Evolutionary conservation across 2,113 vertebrate species (phyloP).

Genomic region (Tachysurus fulvidraco): DNA sequence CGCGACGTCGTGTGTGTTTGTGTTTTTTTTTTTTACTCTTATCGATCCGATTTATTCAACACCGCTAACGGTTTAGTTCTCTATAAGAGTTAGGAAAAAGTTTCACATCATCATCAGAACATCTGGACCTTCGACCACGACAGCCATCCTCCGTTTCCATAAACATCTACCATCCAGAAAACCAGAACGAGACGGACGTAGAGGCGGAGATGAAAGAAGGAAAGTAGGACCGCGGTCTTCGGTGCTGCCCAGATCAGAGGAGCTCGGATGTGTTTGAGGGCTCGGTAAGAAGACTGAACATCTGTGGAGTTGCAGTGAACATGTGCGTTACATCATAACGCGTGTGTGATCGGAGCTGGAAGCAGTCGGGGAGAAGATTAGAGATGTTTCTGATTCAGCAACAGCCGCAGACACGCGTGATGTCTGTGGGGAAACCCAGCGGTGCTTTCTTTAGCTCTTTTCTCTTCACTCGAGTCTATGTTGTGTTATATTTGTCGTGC

Average conservation of each 20-base stretch:
- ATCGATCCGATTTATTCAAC: not conserved
- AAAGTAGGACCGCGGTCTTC: not conserved
- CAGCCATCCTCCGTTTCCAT: slow-evolving; percentile 24
- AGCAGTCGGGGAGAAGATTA: slow-evolving; percentile 25
- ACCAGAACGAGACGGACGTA: not conserved
- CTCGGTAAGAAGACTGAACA: not conserved
- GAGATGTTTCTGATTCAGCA: slow-evolving; percentile 4
- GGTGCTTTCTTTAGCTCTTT: not conserved
- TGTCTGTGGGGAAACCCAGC: not conserved
- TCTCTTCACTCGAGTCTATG: not conserved
- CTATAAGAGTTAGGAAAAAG: not conserved
- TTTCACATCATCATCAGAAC: slow-evolving; percentile 1
- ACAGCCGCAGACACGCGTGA: slow-evolving; percentile 10
- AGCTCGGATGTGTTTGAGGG: not conserved
- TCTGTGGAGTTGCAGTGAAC: slow-evolving; percentile 20
- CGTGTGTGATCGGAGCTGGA: slow-evolving; percentile 6
- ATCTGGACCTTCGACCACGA: slow-evolving; percentile 38
- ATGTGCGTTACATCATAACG: slow-evolving; percentile 10
- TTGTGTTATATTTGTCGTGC: not conserved
- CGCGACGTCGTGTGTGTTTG: not conserved
- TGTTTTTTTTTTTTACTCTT: not conserved
- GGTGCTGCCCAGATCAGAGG: not conserved
- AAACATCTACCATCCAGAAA: slow-evolving; percentile 29
- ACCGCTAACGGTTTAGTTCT: slow-evolving; percentile 4
- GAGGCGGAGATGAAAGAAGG: not conserved